Evolutionary conservation across 2,888 invertebrate species (phyloP), one percentile per base, ranked within the genome.

Genomic region (Alcis repandata): DNA sequence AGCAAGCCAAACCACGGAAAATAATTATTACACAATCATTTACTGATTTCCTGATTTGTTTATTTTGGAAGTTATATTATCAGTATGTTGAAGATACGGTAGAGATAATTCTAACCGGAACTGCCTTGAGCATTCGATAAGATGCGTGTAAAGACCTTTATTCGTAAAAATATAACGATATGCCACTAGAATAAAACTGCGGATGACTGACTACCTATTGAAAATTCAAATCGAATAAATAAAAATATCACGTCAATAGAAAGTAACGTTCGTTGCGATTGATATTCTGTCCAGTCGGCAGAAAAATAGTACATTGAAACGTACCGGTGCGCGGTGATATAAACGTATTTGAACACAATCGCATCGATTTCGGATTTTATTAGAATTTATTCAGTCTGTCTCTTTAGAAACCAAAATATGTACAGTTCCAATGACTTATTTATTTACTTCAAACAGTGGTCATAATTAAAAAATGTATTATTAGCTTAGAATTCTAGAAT

Each of bases 291-390:
- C 53, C 41, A 19, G 70, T 66, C 64, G 49, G 49, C 61, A 17
- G 22, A 19, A 66, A 70, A 71, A 65, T 51, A 67, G 64, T 61
- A 45, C 63, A 65, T 74, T 71, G 67, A 69, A 65, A 74, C 61
- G 66, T 62, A 74, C 63, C 27, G 41, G 43, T 52, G 36, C 73
- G 62, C 27, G 41, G 43, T 52, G 36, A 59, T 41, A 54, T 38
- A 61, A 54, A 22, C 41, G 56, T 57, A 63, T 68, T 40, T 27
- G 54, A 60, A 40, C 53, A 57, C 53, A 62, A 45, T 62, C 33
- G 52, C 59, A 56, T 33, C 64, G 62, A 70, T 59, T 74, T 62
- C 43, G 63, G 74, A 68, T 70, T 58, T 48, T 69, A 73, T 75
- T n/a, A 13, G 38, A n/a, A 38, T 38, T 0, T 36, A 9, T 38